Conservation (phyloP, 2,888 invertebrate genomes). For the Megamerina dolium region DNA sequence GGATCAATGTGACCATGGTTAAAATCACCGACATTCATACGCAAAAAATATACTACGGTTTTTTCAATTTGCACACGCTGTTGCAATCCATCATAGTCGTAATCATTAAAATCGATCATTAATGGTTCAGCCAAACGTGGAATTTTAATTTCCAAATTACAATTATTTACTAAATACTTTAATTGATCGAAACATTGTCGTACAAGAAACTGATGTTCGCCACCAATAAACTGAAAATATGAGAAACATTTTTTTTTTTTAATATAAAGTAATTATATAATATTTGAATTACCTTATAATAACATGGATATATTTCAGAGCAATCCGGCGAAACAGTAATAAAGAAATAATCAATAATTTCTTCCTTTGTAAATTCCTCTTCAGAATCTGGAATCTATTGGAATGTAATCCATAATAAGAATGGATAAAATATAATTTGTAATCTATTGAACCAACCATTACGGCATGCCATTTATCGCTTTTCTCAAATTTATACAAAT, state of each 20-base stretch:
- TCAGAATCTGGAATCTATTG: slow-evolving; percentile 34
- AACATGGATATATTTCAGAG: slow-evolving; percentile 42
- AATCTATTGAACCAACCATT: no score
- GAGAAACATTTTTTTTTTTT: not conserved
- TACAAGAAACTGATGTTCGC: slow-evolving; percentile 38
- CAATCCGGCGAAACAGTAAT: slow-evolving; percentile 26
- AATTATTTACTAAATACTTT: slow-evolving; percentile 27
- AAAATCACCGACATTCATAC: slow-evolving; percentile 35
- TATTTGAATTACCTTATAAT: slow-evolving; percentile 34
- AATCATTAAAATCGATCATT: slow-evolving; percentile 7
- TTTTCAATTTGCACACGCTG: slow-evolving; percentile 19
- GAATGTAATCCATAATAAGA: not conserved
- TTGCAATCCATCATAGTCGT: slow-evolving; percentile 10
- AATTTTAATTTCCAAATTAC: slow-evolving; percentile 33
- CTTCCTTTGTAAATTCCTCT: slow-evolving; percentile 26
- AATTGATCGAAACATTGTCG: slow-evolving; percentile 40
- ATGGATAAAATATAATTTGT: no score
- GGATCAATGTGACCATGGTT: slow-evolving; percentile 36
- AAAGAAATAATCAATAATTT: slow-evolving; percentile 37
- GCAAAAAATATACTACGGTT: slow-evolving; percentile 29
- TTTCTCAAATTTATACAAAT: slow-evolving; percentile 27
- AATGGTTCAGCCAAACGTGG: slow-evolving; percentile 22
- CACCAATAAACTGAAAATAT: slow-evolving; percentile 26
- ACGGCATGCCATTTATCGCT: slow-evolving; percentile 41
- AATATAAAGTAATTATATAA: not conserved